These are phyloP conservation scores for Danaus plexippus DNA, from an alignment of 1,140 invertebrate genomes.

Conservation along the genomic window DNA sequence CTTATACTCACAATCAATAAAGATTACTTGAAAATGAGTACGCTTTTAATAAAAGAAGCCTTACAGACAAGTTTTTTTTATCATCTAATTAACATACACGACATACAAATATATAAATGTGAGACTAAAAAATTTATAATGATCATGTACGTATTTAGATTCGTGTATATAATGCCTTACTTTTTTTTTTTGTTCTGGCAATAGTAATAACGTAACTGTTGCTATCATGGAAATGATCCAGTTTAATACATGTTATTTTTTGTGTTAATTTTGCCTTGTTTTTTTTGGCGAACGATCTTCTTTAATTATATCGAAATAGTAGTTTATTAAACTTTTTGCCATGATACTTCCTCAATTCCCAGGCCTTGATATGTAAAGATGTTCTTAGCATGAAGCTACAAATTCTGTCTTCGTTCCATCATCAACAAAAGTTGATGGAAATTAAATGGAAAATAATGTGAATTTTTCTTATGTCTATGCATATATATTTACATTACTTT, in stretches of 20 bases:
- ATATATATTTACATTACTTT: too few relatives aligned
- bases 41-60: too few relatives aligned
- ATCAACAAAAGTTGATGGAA: too few relatives aligned
- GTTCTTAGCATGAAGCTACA: slow-evolving; percentile 27
- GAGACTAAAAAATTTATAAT: slow-evolving; percentile 2
- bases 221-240: slow-evolving; percentile 46
- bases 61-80: too few relatives aligned
- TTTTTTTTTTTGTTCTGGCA: slow-evolving; percentile 3
- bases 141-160: not conserved
- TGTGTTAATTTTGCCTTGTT: slow-evolving; percentile 30
- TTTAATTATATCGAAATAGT: slow-evolving; percentile 52
- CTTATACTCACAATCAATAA: too few relatives aligned
- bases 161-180: slow-evolving; percentile 1
- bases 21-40: too few relatives aligned
- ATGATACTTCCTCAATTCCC: slow-evolving; percentile 50
- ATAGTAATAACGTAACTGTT: slow-evolving; percentile 32
- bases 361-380: slow-evolving; percentile 55
- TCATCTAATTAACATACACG: too few relatives aligned
- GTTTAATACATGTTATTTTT: slow-evolving; percentile 41
- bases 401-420: slow-evolving; percentile 10
- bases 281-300: slow-evolving; percentile 43
- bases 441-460: too few relatives aligned
- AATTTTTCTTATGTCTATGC: too few relatives aligned
- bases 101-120: too few relatives aligned
- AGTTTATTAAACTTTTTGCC: slow-evolving; percentile 45